phyloP scores from a whole-genome alignment of 2,113 vertebrate genomes.

The Cisticola juncidis region DNA sequence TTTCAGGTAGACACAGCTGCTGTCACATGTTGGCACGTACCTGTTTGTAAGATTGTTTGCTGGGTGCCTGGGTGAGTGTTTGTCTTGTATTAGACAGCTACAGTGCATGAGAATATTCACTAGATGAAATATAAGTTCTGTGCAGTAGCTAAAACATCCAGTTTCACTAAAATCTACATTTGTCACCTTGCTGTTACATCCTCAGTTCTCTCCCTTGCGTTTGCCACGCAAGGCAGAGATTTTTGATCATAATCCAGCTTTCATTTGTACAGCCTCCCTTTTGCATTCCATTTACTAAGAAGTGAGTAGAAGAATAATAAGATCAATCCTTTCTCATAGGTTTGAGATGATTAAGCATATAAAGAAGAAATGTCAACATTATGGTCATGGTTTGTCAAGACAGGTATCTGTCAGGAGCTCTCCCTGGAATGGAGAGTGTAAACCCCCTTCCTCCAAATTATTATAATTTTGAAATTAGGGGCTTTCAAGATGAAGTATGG shows the following conservation, averaged over 20 bases:
- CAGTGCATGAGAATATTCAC: neutral
- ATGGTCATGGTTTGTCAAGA: no score
- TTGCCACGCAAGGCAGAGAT: neutral
- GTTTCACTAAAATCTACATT: neutral
- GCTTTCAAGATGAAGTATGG: no score
- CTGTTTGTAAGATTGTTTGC: neutral
- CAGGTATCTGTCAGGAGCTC: no score
- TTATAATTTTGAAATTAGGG: no score
- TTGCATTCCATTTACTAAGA: neutral
- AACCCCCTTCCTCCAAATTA: no score
- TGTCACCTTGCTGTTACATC: neutral
- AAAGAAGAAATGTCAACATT: neutral
- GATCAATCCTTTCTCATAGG: neutral
- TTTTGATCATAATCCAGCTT: neutral
- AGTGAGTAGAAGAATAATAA: neutral
- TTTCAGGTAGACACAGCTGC: neutral
- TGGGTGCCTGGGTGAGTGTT: neutral
- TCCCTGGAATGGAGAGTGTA: no score
- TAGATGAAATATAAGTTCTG: neutral
- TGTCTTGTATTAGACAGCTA: neutral
- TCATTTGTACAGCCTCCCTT: neutral
- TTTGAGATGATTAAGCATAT: neutral
- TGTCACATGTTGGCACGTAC: accelerated
- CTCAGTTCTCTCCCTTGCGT: neutral
- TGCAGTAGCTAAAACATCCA: neutral